phyloP scores from a whole-genome alignment of 2,888 invertebrate genomes.

The Hydrotaea diabolus region DNA sequence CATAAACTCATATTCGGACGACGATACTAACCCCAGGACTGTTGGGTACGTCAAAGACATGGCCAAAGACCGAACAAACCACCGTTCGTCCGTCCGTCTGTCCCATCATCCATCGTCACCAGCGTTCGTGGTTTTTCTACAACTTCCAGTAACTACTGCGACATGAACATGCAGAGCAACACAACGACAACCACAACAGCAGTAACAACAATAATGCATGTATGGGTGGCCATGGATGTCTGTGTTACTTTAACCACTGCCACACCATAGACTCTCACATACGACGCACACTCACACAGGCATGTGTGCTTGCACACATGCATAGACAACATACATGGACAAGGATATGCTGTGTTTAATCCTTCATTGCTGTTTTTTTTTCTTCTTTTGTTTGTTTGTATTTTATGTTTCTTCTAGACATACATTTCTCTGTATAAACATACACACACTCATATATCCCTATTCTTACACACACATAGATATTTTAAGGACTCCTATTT shows the following conservation, averaged over 20 bases:
- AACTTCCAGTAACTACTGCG: conserved; percentile 18
- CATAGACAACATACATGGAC: conserved; percentile 4
- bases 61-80: neutral
- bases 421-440: neutral
- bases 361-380: conserved; percentile 4
- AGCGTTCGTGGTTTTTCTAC: conserved; percentile 32
- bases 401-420: neutral
- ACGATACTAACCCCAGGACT: conserved; percentile 14
- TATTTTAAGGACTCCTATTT: conserved; percentile 34
- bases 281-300: conserved; percentile 11
- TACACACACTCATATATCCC: conserved; percentile 5
- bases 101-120: neutral
- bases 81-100: neutral
- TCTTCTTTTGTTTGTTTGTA: neutral
- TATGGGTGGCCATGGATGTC: no score
- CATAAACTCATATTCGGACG: neutral
- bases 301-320: neutral
- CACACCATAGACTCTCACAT: neutral
- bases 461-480: neutral
- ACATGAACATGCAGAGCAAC: conserved; percentile 25
- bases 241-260: conserved; percentile 27
- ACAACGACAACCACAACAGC: neutral
- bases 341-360: conserved; percentile 22
- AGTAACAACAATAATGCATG: neutral
- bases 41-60: neutral